Evolutionary conservation across 1,140 invertebrate genomes (phyloP).

Genomic region (Hypsibius dujardini): DNA sequence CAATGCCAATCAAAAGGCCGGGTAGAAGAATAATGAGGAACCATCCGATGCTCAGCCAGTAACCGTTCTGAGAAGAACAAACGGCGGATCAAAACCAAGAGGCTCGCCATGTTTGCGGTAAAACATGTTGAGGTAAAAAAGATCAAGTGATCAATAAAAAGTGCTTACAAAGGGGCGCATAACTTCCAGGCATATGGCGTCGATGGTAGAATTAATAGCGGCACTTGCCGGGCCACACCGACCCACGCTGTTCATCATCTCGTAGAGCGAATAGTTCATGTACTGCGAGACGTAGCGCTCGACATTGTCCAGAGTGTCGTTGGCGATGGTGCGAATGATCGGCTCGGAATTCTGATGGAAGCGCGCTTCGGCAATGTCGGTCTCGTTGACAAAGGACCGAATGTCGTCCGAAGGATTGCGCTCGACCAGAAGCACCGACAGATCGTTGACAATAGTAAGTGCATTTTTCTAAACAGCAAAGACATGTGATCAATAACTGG

Average conservation of each 20-base stretch:
- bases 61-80: constrained; percentile 8
- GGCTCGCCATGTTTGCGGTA: not conserved
- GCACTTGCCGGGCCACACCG: constrained; percentile 8
- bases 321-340: constrained; percentile 9
- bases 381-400: not conserved
- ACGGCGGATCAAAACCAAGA: not conserved
- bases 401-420: not conserved
- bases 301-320: not conserved
- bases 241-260: not conserved
- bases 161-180: not conserved
- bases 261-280: not conserved
- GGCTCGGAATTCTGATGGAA: not conserved
- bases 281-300: not conserved
- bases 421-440: not conserved
- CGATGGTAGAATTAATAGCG: constrained; percentile 2
- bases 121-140: not conserved
- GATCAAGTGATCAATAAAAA: not conserved
- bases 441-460: constrained; percentile 1
- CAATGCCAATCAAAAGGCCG: not conserved
- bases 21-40: not conserved
- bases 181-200: not conserved
- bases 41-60: not conserved
- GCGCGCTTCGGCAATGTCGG: not conserved
- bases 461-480: too few species aligned
- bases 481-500: too few species aligned